phyloP scores from a whole-genome alignment of 2,888 invertebrate species.

The Synergus gifuensis region DNA sequence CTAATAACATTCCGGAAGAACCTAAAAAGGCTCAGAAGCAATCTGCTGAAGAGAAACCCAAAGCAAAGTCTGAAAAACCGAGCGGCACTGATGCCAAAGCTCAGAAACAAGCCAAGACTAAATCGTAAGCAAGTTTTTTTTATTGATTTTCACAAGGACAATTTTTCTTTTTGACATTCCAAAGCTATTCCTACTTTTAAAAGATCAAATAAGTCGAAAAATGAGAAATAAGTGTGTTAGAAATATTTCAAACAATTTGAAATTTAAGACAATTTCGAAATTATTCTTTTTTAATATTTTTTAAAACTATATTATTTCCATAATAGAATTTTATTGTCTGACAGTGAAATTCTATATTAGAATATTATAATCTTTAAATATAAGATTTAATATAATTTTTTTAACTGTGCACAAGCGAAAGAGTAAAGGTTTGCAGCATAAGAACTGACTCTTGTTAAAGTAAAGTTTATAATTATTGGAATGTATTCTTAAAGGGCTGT shows the following conservation, averaged over 20 bases:
- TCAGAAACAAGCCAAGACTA: slow-evolving; percentile 11
- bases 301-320: not conserved
- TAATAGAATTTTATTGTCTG: not conserved
- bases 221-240: not conserved
- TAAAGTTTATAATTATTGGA: slow-evolving; percentile 7
- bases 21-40: not conserved
- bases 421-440: not conserved
- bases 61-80: slow-evolving; percentile 15
- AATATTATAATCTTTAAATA: not conserved
- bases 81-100: not conserved
- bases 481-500: slow-evolving; percentile 4
- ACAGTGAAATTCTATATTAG: not conserved
- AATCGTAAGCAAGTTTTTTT: not conserved
- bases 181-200: slow-evolving; percentile 17
- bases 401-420: not conserved
- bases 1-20: not conserved
- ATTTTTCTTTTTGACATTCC: slow-evolving; percentile 15
- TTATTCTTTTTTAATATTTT: not conserved
- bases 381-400: not conserved
- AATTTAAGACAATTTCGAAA: not conserved
- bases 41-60: not conserved
- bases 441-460: not conserved
- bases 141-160: not conserved
- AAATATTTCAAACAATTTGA: not conserved
- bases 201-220: not conserved